A percentile compares a stretch with the other conserved stretches of the same genome.
Evolutionary conservation across 1,140 invertebrate genomes (phyloP).

Genomic region (Metaphire vulgaris): DNA sequence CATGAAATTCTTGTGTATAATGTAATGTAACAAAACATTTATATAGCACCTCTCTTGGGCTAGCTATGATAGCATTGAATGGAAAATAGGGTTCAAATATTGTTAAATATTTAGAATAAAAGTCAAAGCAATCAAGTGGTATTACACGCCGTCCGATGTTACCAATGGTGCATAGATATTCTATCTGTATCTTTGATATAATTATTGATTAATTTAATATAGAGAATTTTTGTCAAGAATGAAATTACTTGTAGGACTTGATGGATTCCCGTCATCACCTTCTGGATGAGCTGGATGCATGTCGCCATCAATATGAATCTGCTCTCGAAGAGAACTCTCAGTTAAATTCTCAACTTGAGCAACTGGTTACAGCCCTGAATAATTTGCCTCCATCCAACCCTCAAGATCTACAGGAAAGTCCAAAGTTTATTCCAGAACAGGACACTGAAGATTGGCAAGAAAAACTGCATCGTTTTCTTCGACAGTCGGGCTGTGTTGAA

Average conservation of each 20-base stretch:
- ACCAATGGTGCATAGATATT: no score
- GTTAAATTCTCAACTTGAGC: neutral
- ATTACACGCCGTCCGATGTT: no score
- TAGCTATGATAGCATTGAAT: no score
- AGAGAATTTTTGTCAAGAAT: no score
- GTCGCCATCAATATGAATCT: neutral
- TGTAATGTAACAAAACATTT: no score
- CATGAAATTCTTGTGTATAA: no score
- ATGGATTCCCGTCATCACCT: neutral
- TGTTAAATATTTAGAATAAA: no score
- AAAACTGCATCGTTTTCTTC: neutral
- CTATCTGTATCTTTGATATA: no score
- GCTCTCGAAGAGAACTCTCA: neutral
- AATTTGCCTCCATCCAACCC: neutral
- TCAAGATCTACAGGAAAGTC: neutral
- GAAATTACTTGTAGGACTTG: neutral
- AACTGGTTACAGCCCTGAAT: neutral
- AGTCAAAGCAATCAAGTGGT: no score
- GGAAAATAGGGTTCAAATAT: no score
- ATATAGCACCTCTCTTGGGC: no score
- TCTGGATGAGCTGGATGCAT: neutral
- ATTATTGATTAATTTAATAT: no score
- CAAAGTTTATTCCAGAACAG: conserved; percentile 1
- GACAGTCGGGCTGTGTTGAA: neutral
- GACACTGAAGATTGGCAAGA: neutral